Base-by-base conservation (phyloP, 1,140 invertebrate species). In the Procambarus clarkii region DNA sequence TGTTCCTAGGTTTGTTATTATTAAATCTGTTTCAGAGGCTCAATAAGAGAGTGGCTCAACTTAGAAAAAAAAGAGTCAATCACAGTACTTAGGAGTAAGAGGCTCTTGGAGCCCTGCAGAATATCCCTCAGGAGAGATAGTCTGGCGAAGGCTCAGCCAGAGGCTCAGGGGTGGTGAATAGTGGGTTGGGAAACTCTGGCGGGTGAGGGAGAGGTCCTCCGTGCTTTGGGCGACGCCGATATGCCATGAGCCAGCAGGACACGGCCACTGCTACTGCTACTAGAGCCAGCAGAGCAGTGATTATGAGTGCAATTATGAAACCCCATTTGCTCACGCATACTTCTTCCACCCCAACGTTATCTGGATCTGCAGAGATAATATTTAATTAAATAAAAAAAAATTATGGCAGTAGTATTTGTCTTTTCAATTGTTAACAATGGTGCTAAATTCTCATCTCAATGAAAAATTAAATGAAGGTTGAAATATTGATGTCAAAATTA, bases 241-340 rank as follows among this genome's bases (percentile, higher is more conserved):
- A 98, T 90, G 98, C 98, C 96, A 98, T 97, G 78, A 98, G 95
- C 98, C 98, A 99, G 94, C 98, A 98, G 69, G 98, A 98, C 45
- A 98, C 98, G 77, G 98, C 98, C 60, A 98, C 97, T 44, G 98
- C 98, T 50, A 99, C 97, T 60, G 98, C 98, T 45, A 98, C 98
- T 78, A 99, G 95, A 74, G 98, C 98, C 93, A 99, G 94, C 77
- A 99, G 95, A 34, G 98, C 98, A 85, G 98, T 98, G 93, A 99
- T 97, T 89, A 98, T 97, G 93, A 99, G 95, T 83, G 98, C 97
- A 92, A 98, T 97, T 89, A 98, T 98, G 93, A 99, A 97, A 78
- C 98, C 97, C 92, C 98, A 97, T 95, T 97, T 98, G 77, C 98
- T 98, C 88, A 99, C 97, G 94, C 98, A 99, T 93, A 98, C 98